phyloP scores from a whole-genome alignment of 2,797 vertebrate genomes.

The Thripadectes ignobilis region DNA sequence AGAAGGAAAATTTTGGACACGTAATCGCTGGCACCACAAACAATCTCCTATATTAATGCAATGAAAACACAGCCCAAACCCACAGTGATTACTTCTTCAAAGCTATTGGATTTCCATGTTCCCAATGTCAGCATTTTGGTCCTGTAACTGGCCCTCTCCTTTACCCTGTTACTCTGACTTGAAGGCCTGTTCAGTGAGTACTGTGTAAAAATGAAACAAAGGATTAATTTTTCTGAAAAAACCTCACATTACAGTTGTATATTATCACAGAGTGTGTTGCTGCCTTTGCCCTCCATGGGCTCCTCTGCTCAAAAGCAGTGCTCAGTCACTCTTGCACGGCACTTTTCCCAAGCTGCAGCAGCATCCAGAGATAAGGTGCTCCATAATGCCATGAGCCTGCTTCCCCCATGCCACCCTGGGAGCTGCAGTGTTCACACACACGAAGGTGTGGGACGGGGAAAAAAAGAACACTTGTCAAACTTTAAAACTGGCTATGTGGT shows the following conservation, averaged over 20 bases:
- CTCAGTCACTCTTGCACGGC: accelerated
- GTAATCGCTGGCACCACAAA: background rate
- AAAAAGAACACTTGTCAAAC: background rate
- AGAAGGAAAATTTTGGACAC: background rate
- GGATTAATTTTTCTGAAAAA: background rate
- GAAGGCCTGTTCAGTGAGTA: background rate
- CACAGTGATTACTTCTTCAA: background rate
- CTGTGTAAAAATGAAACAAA: background rate
- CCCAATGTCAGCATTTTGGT: accelerated
- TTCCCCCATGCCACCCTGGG: background rate
- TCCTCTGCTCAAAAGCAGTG: accelerated
- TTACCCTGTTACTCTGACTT: background rate
- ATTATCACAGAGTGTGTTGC: background rate
- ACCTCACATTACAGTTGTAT: background rate
- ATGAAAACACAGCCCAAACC: background rate
- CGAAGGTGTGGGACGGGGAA: background rate
- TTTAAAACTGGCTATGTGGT: background rate
- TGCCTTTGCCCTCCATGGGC: background rate
- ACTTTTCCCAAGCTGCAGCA: background rate
- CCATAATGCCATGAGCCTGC: background rate
- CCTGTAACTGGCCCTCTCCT: accelerated
- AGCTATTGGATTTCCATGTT: background rate
- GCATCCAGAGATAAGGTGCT: background rate
- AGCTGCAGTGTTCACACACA: accelerated
- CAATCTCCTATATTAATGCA: background rate